Percentiles rank a stretch among this genome's conserved stretches.
Evolutionary conservation across 2,113 vertebrate genomes (phyloP).

Genomic region (Camelus bactrianus): DNA sequence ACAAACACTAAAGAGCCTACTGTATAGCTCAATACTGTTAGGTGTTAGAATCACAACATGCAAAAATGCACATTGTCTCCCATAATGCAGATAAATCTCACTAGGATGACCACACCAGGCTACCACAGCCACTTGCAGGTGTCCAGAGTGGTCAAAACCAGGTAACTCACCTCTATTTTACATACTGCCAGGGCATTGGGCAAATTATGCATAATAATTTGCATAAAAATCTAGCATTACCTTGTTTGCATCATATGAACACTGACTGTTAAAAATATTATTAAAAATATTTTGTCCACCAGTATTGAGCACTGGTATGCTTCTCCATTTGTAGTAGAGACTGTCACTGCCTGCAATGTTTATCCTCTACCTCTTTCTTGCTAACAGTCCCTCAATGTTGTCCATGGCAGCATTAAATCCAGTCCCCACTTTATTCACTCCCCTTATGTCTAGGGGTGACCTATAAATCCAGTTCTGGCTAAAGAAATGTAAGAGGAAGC

Average conservation of each 20-base stretch:
- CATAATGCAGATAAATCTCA: not conserved
- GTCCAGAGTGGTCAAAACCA: not conserved
- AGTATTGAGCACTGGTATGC: not conserved
- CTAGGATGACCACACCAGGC: not conserved
- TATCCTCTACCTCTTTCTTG: not conserved
- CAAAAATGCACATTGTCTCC: not conserved
- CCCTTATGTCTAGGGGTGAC: not conserved
- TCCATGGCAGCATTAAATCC: not conserved
- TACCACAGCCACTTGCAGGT: not conserved
- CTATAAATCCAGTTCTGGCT: not conserved
- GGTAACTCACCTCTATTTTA: not conserved
- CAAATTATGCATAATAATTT: not conserved
- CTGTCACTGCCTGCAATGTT: not conserved
- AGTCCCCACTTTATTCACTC: not conserved
- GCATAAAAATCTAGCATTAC: not conserved
- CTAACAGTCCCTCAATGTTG: not conserved
- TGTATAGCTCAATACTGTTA: not conserved
- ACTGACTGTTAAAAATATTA: not conserved
- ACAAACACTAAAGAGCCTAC: not conserved
- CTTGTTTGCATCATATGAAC: not conserved
- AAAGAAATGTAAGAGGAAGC: not conserved
- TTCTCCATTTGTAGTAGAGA: not conserved
- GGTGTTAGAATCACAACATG: not conserved
- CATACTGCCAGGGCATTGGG: not conserved
- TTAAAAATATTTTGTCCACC: not conserved